Conservation (phyloP, 2,113 vertebrate species). For the Coptodon bakossiorum region DNA sequence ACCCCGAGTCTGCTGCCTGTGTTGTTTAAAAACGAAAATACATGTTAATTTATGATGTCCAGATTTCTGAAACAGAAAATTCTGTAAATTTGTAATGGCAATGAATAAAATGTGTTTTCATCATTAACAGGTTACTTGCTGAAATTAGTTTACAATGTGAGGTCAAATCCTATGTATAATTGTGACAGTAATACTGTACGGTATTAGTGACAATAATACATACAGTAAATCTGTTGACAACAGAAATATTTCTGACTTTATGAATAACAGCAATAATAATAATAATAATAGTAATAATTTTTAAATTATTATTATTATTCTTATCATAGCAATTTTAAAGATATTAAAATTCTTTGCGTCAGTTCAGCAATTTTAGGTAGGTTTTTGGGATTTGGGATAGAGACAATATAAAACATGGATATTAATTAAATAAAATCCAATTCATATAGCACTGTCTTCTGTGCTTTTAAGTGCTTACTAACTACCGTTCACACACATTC, state of each 20-base stretch:
- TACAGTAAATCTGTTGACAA: not conserved
- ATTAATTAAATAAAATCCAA: not conserved
- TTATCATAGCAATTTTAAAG: not conserved
- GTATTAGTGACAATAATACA: not conserved
- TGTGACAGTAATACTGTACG: not conserved
- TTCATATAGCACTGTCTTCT: not conserved
- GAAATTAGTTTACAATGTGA: not conserved
- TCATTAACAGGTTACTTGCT: not conserved
- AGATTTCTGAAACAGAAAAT: not conserved
- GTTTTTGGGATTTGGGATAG: not conserved
- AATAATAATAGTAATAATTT: not conserved
- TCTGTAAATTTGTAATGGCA: not conserved
- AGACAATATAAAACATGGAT: not conserved
- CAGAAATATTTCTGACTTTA: not conserved
- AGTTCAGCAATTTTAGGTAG: not conserved
- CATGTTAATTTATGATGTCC: not conserved
- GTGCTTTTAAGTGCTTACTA: not conserved
- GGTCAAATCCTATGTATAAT: not conserved
- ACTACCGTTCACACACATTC: not conserved
- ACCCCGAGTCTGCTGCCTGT: not conserved
- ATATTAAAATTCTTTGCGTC: not conserved
- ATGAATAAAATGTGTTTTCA: not conserved
- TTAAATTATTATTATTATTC: not conserved
- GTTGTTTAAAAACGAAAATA: not conserved
- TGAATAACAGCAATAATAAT: not conserved